Evolutionary conservation across 2,888 invertebrate genomes (phyloP), one percentile per base, ranked within the genome.

Genomic region (Tholera decimalis): DNA sequence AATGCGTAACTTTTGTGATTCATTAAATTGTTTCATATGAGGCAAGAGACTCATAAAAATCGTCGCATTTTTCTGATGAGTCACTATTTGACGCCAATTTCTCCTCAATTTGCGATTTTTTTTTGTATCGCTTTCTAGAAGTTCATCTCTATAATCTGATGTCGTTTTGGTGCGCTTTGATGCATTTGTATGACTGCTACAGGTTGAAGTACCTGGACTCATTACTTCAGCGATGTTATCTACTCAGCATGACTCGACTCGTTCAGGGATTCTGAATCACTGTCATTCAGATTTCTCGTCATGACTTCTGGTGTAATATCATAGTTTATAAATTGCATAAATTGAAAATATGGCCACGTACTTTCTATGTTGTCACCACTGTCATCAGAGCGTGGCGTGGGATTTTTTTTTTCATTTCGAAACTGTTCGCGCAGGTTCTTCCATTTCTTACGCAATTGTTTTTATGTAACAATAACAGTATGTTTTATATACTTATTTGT

Each of bases 361-460:
- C 54, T 57, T 66, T 66, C 64, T 64, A 67, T 46, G 59, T 71
- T 57, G 41, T 73, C 63, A 41, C 71, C 71, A 59, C 59, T 59
- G 57, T 64, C 68, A 68, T 64, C 73, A 62, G 73, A 71, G 59
- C 70, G 65, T 9, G 63, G 44, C 58, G 65, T 65, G 54, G 60
- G 60, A 26, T 73, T 69, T 50, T 69, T 76, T 64, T 68, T 64
- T 74, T 71, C 71, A 67, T 73, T 78, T 55, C 73, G 65, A 59
- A 46, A 75, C 57, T 71, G 63, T 44, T 68, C 63, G 13, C 72
- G 65, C 57, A 79, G 66, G 58, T 77, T 77, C 57, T 77, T 79
- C 74, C 79, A 77, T 20, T 77, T 79, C 43, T 77, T 79, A 57
- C 63, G 63, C 33, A 74, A 33, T 76, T 74, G 72, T 69, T 79